These are phyloP conservation scores for Caretta caretta DNA, from an alignment of 2,113 vertebrate genomes.

Conservation along the genomic window DNA sequence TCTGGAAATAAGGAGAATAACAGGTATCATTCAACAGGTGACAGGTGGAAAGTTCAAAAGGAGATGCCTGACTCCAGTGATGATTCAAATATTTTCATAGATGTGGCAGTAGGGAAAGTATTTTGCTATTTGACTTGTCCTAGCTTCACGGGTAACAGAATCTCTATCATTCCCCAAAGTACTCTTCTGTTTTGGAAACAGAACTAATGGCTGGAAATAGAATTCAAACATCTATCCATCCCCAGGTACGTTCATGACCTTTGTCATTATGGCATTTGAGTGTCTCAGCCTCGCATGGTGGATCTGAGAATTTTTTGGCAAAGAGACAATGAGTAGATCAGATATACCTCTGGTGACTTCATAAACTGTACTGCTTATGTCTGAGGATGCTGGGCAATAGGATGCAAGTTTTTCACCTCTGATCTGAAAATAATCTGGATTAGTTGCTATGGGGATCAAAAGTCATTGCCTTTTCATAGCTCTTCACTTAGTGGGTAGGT, in stretches of 20 bases:
- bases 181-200: background rate
- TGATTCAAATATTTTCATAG: background rate
- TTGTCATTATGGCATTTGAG: background rate
- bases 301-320: background rate
- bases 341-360: background rate
- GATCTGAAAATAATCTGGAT: background rate
- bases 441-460: rapidly evolving
- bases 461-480: background rate
- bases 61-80: background rate
- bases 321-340: background rate
- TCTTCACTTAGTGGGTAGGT: background rate
- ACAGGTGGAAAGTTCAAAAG: background rate
- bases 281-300: background rate
- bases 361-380: background rate
- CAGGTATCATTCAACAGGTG: background rate
- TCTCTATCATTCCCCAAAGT: background rate
- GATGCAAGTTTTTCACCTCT: background rate
- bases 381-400: background rate
- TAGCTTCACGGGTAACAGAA: background rate
- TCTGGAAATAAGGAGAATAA: background rate
- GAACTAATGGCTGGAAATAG: background rate
- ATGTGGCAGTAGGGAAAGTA: background rate
- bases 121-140: background rate
- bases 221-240: background rate
- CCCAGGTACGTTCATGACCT: background rate